These are phyloP conservation scores for Hippocampus comes DNA, from an alignment of 2,113 vertebrate genomes.

Conservation along the genomic window DNA sequence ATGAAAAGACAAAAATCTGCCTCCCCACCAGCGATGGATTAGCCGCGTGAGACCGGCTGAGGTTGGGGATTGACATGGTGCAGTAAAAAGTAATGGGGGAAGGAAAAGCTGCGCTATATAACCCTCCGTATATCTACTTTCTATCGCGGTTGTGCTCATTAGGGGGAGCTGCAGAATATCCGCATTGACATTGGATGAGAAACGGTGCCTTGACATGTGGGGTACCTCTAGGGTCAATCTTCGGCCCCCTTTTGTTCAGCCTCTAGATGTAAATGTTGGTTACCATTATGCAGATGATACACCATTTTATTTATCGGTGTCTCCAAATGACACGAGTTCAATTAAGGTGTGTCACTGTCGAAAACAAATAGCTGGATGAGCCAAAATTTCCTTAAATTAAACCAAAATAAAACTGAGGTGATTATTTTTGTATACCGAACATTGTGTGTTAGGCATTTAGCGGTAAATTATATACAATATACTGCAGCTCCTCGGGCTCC, in stretches of 20 bases:
- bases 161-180: background rate
- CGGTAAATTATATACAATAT: too few species aligned
- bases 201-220: background rate
- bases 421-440: background rate
- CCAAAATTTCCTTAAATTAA: too few species aligned
- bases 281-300: too few species aligned
- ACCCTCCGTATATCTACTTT: background rate
- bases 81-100: background rate
- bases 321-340: too few species aligned
- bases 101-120: background rate
- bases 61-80: background rate
- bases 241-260: too few species aligned
- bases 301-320: too few species aligned
- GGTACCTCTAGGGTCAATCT: too few species aligned
- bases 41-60: background rate
- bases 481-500: too few species aligned
- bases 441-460: background rate
- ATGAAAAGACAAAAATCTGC: conserved; percentile 12
- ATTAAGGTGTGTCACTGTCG: too few species aligned
- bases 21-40: conserved; percentile 2
- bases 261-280: too few species aligned
- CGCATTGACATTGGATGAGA: background rate
- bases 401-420: too few species aligned
- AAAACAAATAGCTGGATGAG: too few species aligned
- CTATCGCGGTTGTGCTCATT: background rate